phyloP scores from a whole-genome alignment of 2,113 vertebrate species.

The Calidris pugnax region DNA sequence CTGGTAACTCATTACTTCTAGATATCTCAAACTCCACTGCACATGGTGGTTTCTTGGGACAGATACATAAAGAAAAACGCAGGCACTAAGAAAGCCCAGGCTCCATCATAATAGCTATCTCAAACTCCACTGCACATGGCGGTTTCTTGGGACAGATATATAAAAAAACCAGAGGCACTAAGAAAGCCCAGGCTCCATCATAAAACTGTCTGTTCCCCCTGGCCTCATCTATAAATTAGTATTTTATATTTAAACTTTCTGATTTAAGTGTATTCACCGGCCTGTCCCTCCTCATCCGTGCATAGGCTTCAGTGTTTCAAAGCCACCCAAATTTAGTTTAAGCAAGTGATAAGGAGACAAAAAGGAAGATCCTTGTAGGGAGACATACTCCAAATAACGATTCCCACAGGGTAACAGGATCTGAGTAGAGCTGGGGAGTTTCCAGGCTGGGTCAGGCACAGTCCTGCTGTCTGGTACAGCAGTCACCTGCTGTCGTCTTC shows the following conservation, averaged over 20 bases:
- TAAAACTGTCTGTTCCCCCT: background rate
- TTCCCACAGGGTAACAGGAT: background rate
- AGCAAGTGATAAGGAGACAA: background rate
- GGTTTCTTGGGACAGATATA: background rate
- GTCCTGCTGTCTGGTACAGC: background rate
- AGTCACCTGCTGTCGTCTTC: too few species aligned
- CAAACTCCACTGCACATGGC: accelerated
- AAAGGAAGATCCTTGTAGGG: background rate
- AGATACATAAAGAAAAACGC: background rate
- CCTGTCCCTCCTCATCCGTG: accelerated
- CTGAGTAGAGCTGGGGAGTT: background rate
- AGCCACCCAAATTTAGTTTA: background rate
- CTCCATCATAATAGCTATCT: too few species aligned
- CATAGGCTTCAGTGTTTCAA: background rate
- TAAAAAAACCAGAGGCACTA: background rate
- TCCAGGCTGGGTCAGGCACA: background rate
- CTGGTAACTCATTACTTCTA: background rate
- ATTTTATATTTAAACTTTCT: background rate
- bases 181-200: background rate
- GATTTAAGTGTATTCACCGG: background rate
- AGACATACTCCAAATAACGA: background rate
- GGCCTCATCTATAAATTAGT: background rate
- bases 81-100: background rate
- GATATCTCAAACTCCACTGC: background rate
- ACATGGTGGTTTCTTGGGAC: background rate